Conservation (phyloP, 2,113 vertebrate genomes). For the Sciurus niger region DNA sequence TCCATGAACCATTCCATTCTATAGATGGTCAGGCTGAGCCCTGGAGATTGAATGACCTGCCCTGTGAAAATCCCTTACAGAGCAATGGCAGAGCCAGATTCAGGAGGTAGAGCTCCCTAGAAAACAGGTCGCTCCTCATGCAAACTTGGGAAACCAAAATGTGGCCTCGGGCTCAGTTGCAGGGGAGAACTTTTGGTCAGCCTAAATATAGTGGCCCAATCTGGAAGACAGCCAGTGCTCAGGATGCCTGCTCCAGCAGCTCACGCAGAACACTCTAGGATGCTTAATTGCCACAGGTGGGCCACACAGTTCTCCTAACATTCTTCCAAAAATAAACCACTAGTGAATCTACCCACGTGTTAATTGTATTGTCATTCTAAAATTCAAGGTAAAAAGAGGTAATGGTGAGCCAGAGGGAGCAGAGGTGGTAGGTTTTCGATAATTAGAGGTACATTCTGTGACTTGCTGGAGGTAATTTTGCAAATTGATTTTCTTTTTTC, state of each 20-base stretch:
- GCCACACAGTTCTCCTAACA: conserved; percentile 37
- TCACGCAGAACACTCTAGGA: background rate
- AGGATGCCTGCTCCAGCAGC: background rate
- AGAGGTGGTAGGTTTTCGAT: background rate
- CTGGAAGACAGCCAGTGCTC: conserved; percentile 32
- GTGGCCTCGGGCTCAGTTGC: background rate
- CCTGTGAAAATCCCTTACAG: conserved; percentile 52
- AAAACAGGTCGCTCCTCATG: conserved; percentile 10
- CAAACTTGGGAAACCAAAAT: conserved; percentile 49
- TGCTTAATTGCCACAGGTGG: conserved; percentile 59
- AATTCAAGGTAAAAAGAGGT: conserved; percentile 41
- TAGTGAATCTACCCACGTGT: background rate
- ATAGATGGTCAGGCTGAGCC: conserved; percentile 47
- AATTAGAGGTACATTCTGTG: background rate
- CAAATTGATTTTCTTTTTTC: conserved; percentile 27
- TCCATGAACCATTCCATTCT: conserved; percentile 19
- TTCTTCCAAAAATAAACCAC: conserved; percentile 70
- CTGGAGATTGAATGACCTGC: conserved; percentile 31
- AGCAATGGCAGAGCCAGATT: conserved; percentile 12
- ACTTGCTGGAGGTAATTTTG: background rate
- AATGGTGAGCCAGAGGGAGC: background rate
- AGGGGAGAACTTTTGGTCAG: conserved; percentile 11
- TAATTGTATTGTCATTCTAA: conserved; percentile 40
- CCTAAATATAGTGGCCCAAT: conserved; percentile 73
- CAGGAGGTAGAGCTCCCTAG: conserved; percentile 24